These are phyloP conservation scores for Cathartes aura DNA, from an alignment of 2,113 vertebrate species.

Conservation along the genomic window DNA sequence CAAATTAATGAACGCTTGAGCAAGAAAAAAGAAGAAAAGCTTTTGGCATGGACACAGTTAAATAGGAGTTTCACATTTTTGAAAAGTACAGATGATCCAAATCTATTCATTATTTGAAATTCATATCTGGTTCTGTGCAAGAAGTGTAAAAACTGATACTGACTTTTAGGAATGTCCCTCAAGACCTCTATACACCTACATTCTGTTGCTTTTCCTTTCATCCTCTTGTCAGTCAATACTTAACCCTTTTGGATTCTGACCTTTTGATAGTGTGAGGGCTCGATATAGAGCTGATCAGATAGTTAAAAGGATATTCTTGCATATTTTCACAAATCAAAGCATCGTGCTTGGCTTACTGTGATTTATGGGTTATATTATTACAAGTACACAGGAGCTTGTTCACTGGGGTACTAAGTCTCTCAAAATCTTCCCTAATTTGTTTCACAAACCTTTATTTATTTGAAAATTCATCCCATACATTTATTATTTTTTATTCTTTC, in stretches of 20 bases:
- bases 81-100: neutral
- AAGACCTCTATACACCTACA: slow-evolving; percentile 47
- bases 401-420: neutral
- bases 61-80: slow-evolving; percentile 5
- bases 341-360: neutral
- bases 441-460: neutral
- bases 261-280: slow-evolving; percentile 7
- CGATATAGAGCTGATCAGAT: neutral
- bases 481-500: neutral
- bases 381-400: neutral
- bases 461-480: neutral
- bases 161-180: slow-evolving; percentile 58
- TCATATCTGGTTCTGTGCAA: slow-evolving; percentile 5
- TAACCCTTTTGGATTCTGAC: slow-evolving; percentile 62
- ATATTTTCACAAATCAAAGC: slow-evolving; percentile 51
- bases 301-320: slow-evolving; percentile 44
- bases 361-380: neutral
- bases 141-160: slow-evolving; percentile 43
- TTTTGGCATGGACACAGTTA: neutral
- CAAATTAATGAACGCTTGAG: neutral
- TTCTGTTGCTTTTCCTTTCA: slow-evolving; percentile 54
- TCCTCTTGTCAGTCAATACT: slow-evolving; percentile 62
- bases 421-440: neutral
- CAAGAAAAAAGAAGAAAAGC: neutral
- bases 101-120: slow-evolving; percentile 39